These are phyloP conservation scores for Pluvialis apricaria DNA, from an alignment of 2,113 vertebrate genomes.

Conservation along the genomic window DNA sequence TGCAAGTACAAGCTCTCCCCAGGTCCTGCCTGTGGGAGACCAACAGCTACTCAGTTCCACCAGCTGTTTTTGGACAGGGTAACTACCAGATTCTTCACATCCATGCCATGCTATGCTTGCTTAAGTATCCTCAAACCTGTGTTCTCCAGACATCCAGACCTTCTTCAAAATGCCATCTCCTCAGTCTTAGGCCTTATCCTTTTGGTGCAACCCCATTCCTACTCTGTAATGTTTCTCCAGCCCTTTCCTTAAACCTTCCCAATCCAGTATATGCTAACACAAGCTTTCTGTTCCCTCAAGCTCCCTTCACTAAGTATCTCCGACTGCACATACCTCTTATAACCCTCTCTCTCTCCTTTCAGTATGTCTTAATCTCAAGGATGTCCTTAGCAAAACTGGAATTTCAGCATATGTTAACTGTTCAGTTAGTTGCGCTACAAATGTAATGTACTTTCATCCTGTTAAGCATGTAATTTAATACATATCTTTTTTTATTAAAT, in stretches of 20 bases:
- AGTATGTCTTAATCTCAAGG: neutral
- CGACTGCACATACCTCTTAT: neutral
- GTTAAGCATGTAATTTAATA: neutral
- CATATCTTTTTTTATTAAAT: neutral
- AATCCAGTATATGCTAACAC: neutral
- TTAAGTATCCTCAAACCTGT: neutral
- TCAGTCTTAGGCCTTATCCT: neutral
- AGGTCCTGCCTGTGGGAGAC: fast-evolving
- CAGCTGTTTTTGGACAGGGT: neutral
- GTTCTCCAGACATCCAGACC: neutral
- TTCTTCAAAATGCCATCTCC: neutral
- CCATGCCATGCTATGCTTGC: neutral
- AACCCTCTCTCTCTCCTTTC: neutral
- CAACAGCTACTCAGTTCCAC: neutral
- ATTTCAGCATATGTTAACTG: neutral
- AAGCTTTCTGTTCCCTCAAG: neutral
- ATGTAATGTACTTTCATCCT: neutral
- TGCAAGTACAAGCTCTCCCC: neutral
- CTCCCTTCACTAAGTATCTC: neutral
- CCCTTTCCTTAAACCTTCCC: neutral
- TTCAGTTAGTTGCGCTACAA: neutral
- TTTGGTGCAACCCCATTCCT: neutral
- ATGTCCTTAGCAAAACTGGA: neutral
- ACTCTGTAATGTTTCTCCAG: neutral
- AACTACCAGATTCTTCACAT: neutral